These are phyloP conservation scores for Hemicordylus capensis DNA, from an alignment of 2,113 vertebrate species.

Conservation along the genomic window DNA sequence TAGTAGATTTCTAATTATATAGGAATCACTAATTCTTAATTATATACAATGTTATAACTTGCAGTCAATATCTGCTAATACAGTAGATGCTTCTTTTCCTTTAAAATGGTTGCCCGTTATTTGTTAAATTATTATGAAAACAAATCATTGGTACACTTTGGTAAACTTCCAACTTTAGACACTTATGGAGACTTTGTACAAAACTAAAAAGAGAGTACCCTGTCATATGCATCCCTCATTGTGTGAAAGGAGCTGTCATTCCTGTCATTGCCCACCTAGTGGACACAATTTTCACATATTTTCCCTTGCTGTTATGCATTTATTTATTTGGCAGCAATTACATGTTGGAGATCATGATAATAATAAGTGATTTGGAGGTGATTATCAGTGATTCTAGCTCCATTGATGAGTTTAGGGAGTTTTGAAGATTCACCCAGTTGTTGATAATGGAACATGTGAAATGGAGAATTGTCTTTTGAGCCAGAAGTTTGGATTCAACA, in stretches of 20 bases:
- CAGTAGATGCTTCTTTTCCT: slow-evolving; percentile 21
- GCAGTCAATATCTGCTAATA: neutral
- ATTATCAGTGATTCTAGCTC: no score
- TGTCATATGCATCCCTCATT: neutral
- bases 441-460: neutral
- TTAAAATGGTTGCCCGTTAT: neutral
- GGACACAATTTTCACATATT: slow-evolving; percentile 30
- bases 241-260: neutral
- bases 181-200: neutral
- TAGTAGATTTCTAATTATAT: neutral
- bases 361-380: no score
- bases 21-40: slow-evolving; percentile 17
- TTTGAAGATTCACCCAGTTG: neutral
- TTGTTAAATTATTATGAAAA: neutral
- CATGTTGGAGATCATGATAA: neutral
- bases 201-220: neutral
- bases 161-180: neutral
- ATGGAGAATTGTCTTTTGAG: neutral
- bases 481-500: neutral
- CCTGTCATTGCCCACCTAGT: slow-evolving; percentile 14
- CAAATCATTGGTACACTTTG: neutral
- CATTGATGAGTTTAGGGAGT: neutral
- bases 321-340: neutral
- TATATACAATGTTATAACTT: slow-evolving; percentile 9
- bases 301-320: neutral